Percentiles rank a stretch among this genome's conserved stretches.
phyloP scores from a whole-genome alignment of 2,888 invertebrate genomes.

The Dasysyrphus albostriatus region DNA sequence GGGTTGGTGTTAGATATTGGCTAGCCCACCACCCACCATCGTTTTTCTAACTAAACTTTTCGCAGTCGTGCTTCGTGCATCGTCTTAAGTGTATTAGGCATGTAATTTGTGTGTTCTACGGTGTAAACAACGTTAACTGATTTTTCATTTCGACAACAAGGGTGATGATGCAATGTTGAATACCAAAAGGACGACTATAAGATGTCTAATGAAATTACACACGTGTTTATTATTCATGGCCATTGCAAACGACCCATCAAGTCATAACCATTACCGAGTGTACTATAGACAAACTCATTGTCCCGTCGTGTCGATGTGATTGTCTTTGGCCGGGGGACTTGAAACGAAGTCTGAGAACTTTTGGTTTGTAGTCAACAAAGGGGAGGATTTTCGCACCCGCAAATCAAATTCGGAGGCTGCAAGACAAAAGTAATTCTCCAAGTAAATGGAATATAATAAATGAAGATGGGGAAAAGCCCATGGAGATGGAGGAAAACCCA shows the following conservation, averaged over 20 bases:
- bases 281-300: conserved; percentile 37
- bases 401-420: conserved; percentile 34
- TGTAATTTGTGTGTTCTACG: conserved; percentile 75
- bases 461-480: not conserved
- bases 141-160: conserved; percentile 74
- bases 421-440: not conserved
- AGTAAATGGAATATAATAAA: not conserved
- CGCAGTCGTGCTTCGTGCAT: conserved; percentile 24
- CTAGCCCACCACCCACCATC: conserved; percentile 33
- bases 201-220: conserved; percentile 52
- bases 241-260: conserved; percentile 66
- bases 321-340: conserved; percentile 1
- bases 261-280: conserved; percentile 69
- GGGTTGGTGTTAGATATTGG: conserved; percentile 46
- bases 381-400: conserved; percentile 52
- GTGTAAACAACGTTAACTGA: conserved; percentile 76
- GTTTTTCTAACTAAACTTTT: conserved; percentile 9
- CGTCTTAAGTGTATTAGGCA: conserved; percentile 72
- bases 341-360: conserved; percentile 13
- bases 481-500: no score
- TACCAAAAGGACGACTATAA: conserved; percentile 34
- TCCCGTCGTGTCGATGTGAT: not conserved
- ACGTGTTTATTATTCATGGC: conserved; percentile 72
- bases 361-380: conserved; percentile 10
- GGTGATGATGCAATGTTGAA: conserved; percentile 70